phyloP scores from a whole-genome alignment of 2,888 invertebrate species.

The Drosophila paramelanica region DNA sequence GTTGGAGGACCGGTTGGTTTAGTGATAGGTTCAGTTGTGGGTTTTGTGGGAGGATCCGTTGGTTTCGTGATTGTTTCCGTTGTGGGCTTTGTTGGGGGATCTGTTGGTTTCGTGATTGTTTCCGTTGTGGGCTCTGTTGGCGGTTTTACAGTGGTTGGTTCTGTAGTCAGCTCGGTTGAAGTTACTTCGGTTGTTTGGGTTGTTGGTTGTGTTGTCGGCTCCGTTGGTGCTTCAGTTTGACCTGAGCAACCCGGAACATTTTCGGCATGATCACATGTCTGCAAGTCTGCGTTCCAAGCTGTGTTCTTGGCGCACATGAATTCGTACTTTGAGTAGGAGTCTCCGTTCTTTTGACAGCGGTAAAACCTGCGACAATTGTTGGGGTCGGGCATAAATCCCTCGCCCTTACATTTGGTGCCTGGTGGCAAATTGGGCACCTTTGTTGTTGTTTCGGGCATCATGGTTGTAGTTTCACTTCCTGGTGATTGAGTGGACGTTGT shows the following conservation, averaged over 20 bases:
- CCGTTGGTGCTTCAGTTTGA: conserved; percentile 54
- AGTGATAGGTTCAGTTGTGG: too few relatives aligned
- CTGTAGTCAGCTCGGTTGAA: conserved; percentile 44
- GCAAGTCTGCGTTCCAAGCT: conserved; percentile 88
- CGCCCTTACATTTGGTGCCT: conserved; percentile 85
- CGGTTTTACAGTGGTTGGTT: conserved; percentile 39
- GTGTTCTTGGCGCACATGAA: conserved; percentile 89
- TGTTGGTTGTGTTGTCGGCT: conserved; percentile 40
- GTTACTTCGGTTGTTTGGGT: conserved; percentile 14
- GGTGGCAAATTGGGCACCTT: conserved; percentile 78
- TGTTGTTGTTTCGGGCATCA: conserved; percentile 59
- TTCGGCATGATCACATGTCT: conserved; percentile 87
- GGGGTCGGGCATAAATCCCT: conserved; percentile 88
- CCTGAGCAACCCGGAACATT: conserved; percentile 81
- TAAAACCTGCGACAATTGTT: conserved; percentile 87
- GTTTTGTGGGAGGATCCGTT: conserved; percentile 12
- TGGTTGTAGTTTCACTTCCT: conserved; percentile 59
- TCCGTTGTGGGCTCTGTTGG: conserved; percentile 35
- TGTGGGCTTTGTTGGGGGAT: conserved; percentile 30
- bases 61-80: conserved; percentile 40
- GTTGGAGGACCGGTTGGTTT: too few relatives aligned
- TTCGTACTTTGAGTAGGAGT: conserved; percentile 84
- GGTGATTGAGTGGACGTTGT: conserved; percentile 20
- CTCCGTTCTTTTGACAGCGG: conserved; percentile 86
- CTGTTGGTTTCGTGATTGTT: conserved; percentile 34